Evolutionary conservation across 2,888 invertebrate species (phyloP).

Genomic region (Onchidella celtica): DNA sequence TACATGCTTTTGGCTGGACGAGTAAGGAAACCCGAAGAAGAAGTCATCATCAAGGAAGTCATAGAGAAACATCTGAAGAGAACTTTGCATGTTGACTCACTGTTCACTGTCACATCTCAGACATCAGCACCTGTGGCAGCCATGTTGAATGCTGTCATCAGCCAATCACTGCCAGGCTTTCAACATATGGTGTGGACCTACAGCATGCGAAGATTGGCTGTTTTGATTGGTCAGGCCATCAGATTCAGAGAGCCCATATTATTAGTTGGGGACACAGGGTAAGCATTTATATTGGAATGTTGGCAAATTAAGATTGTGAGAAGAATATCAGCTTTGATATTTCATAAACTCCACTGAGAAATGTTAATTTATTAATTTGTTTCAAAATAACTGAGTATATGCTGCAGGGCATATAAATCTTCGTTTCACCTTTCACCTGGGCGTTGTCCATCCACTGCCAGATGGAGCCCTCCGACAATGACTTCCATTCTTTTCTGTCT

Average conservation of each 20-base stretch:
- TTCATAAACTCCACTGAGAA: too few species aligned
- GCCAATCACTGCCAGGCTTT: constrained; percentile 81
- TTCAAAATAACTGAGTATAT: too few species aligned
- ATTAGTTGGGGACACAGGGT: constrained; percentile 96
- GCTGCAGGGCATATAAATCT: too few species aligned
- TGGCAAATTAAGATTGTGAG: too few species aligned
- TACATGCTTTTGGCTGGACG: constrained; percentile 95
- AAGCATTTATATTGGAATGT: constrained; percentile 51
- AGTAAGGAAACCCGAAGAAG: constrained; percentile 92
- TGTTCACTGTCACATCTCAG: constrained; percentile 84
- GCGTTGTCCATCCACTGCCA: too few species aligned
- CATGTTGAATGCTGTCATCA: constrained; percentile 60
- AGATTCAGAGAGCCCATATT: constrained; percentile 96
- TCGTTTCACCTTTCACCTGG: too few species aligned
- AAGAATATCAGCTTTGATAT: too few species aligned
- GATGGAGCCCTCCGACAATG: too few species aligned
- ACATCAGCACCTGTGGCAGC: constrained; percentile 88
- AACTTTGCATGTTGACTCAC: constrained; percentile 85
- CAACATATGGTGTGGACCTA: constrained; percentile 96
- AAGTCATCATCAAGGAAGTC: constrained; percentile 89
- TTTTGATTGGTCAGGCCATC: constrained; percentile 87
- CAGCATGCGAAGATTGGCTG: constrained; percentile 89
- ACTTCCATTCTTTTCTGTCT: too few species aligned
- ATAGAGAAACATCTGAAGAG: constrained; percentile 86
- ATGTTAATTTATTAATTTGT: neutral